Conservation (phyloP, 2,888 invertebrate genomes). For the Synanthedon tipuliformis region DNA sequence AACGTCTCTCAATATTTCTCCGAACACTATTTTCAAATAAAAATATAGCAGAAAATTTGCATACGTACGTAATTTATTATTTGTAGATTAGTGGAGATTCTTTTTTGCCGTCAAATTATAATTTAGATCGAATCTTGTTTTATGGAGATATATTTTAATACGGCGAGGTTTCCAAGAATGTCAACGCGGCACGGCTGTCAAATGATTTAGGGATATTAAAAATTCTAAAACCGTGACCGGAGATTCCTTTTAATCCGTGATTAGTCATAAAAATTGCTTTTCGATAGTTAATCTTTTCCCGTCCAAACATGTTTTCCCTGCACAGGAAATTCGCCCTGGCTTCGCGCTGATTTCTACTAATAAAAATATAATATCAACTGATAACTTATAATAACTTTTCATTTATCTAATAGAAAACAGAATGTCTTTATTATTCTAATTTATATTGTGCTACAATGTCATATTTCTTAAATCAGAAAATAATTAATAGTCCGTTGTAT, state of each 20-base stretch:
- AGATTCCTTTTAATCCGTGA: constrained; percentile 38
- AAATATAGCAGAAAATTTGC: constrained; percentile 41
- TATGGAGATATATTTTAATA: constrained; percentile 47
- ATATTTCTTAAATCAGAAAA: too few relatives aligned
- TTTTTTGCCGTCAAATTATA: constrained; percentile 45
- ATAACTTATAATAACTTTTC: too few relatives aligned
- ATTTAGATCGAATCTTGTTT: constrained; percentile 44
- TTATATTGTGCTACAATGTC: too few relatives aligned
- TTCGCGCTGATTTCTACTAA: too few relatives aligned
- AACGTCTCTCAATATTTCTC: constrained; percentile 20
- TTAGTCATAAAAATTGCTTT: constrained; percentile 49
- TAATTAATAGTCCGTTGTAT: too few relatives aligned
- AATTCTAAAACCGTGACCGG: constrained; percentile 25
- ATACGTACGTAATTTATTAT: constrained; percentile 49
- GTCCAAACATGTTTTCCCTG: not conserved
- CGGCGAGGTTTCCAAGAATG: constrained; percentile 45
- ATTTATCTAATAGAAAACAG: too few relatives aligned
- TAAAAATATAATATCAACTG: too few relatives aligned
- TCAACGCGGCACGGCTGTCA: constrained; percentile 17
- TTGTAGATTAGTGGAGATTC: constrained; percentile 33
- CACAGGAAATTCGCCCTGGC: too few relatives aligned
- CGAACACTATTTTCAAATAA: constrained; percentile 28
- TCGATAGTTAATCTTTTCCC: constrained; percentile 33
- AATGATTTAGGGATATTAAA: constrained; percentile 52
- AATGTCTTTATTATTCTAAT: too few relatives aligned